Percentiles rank a stretch among this genome's conserved stretches.
phyloP scores from a whole-genome alignment of 2,888 invertebrate genomes.

The Ormyrus nitidulus region DNA sequence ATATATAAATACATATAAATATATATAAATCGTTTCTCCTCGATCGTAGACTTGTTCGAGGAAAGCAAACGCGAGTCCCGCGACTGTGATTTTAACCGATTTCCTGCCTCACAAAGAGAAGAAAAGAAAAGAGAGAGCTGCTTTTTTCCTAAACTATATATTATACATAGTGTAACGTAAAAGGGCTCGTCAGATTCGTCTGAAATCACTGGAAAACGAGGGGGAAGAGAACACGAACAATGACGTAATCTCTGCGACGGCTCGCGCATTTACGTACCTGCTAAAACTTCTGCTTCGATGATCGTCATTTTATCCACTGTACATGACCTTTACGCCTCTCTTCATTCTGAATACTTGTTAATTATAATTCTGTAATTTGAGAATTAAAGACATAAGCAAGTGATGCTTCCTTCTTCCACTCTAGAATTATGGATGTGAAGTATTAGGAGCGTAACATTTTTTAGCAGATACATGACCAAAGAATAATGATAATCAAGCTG shows the following conservation, averaged over 20 bases:
- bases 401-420: neutral
- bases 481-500: conserved; percentile 11
- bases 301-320: conserved; percentile 24
- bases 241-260: conserved; percentile 22
- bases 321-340: conserved; percentile 34
- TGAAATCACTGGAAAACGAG: neutral
- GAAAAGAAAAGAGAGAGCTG: conserved; percentile 27
- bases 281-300: conserved; percentile 48
- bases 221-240: conserved; percentile 12
- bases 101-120: conserved; percentile 52
- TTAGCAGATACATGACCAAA: conserved; percentile 18
- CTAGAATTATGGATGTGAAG: neutral
- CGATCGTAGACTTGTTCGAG: conserved; percentile 31
- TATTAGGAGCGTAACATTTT: neutral
- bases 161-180: conserved; percentile 14
- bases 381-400: neutral
- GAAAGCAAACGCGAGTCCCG: conserved; percentile 45
- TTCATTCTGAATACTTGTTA: conserved; percentile 33
- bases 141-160: conserved; percentile 46
- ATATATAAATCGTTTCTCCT: conserved; percentile 30
- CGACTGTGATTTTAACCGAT: conserved; percentile 57
- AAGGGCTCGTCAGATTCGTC: conserved; percentile 15
- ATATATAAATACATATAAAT: conserved; percentile 33
- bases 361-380: conserved; percentile 26
- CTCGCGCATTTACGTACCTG: conserved; percentile 52